A percentile compares a stretch with the other conserved stretches of the same genome.
These are phyloP conservation scores for Stichopus horrens DNA, from an alignment of 53 echinoderm and acorn worm species.

Conservation along the genomic window DNA sequence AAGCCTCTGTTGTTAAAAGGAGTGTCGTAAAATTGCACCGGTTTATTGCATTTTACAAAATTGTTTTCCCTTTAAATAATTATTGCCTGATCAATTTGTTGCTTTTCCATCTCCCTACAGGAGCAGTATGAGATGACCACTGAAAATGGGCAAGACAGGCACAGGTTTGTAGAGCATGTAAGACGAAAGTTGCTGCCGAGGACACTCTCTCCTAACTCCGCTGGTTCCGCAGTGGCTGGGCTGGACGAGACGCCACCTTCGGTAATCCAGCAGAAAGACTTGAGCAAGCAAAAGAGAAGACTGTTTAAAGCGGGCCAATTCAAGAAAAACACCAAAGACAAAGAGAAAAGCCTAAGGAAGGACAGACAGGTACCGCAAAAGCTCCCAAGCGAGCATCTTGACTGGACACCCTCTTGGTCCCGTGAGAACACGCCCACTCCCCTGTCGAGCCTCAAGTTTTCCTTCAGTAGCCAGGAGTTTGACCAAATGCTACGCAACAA, in stretches of 20 bases:
- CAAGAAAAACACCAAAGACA: neutral
- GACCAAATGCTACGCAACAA: conserved; percentile 46
- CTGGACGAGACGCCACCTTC: neutral
- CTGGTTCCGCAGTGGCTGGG: neutral
- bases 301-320: neutral
- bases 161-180: neutral
- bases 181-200: conserved; percentile 1
- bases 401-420: neutral
- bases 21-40: too few relatives aligned
- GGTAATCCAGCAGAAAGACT: neutral
- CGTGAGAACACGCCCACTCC: conserved; percentile 3
- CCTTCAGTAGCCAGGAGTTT: conserved; percentile 36
- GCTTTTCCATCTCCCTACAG: neutral
- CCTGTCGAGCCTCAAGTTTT: conserved; percentile 9
- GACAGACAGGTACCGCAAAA: neutral
- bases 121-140: neutral
- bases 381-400: neutral
- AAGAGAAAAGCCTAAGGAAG: neutral
- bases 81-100: too few relatives aligned
- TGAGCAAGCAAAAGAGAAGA: conserved; percentile 25
- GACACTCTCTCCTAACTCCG: neutral
- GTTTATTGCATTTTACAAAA: too few relatives aligned
- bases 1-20: too few relatives aligned
- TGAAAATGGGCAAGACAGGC: neutral
- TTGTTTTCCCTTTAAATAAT: too few relatives aligned